Conservation (phyloP, 2,113 vertebrate species). For the Bucco capensis region DNA sequence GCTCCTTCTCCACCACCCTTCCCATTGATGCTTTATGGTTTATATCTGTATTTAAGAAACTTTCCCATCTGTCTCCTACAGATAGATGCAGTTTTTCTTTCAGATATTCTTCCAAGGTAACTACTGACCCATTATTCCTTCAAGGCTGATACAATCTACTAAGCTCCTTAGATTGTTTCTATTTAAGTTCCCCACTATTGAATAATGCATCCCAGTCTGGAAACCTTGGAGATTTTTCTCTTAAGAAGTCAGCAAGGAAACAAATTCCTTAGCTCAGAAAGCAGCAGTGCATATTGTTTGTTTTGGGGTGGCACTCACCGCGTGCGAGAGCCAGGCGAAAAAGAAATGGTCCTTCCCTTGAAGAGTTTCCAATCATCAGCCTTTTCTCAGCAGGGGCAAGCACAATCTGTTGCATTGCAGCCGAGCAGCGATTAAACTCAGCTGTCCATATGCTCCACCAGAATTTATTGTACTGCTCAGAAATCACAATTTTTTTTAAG, state of each 20-base stretch:
- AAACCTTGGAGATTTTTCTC: background rate
- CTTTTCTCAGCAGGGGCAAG: slow-evolving; percentile 53
- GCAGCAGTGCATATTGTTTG: background rate
- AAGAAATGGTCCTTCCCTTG: slow-evolving; percentile 21
- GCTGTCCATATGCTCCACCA: slow-evolving; percentile 47
- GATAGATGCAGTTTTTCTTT: background rate
- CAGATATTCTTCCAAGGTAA: background rate
- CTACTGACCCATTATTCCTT: slow-evolving; percentile 1
- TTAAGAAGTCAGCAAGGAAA: background rate
- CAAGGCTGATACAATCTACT: slow-evolving; percentile 17
- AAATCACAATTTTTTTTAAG: slow-evolving; percentile 36
- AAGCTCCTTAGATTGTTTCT: slow-evolving; percentile 3
- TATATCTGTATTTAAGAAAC: slow-evolving; percentile 11
- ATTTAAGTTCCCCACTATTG: background rate
- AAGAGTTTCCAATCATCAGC: slow-evolving; percentile 39
- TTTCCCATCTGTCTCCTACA: slow-evolving; percentile 6
- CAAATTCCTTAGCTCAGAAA: background rate
- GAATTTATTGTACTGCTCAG: slow-evolving; percentile 44
- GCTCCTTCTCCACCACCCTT: background rate
- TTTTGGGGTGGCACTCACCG: background rate
- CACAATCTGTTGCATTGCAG: slow-evolving; percentile 34
- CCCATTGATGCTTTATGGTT: background rate
- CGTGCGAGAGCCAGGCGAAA: fast-evolving
- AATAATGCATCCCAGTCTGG: fast-evolving
- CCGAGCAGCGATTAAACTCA: slow-evolving; percentile 2